Conservation (phyloP, 2,113 vertebrate genomes). For the Coryphaenoides rupestris region DNA sequence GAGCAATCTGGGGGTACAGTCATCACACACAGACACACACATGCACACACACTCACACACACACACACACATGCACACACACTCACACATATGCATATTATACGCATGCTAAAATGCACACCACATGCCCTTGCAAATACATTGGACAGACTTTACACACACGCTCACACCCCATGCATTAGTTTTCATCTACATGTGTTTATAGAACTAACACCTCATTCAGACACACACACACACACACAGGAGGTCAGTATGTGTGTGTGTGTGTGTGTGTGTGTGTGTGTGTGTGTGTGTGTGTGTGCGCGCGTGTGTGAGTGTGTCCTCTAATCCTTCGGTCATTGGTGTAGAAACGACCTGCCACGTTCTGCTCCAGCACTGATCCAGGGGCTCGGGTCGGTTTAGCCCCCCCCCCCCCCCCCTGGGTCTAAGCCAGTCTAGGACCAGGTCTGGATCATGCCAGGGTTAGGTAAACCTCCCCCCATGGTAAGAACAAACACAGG, state of each 20-base stretch:
- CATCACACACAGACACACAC: too few species aligned
- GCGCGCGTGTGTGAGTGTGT: slow-evolving; percentile 11
- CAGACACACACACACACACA: background rate
- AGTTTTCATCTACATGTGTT: too few species aligned
- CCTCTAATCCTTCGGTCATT: slow-evolving; percentile 15
- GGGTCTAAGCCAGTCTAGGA: slow-evolving; percentile 3
- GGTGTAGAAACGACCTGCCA: slow-evolving; percentile 17
- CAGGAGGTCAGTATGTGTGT: too few species aligned
- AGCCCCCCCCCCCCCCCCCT: background rate
- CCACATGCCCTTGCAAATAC: too few species aligned
- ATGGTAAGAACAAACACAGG: slow-evolving; percentile 6
- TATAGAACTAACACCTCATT: too few species aligned
- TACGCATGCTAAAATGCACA: too few species aligned
- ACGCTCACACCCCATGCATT: too few species aligned
- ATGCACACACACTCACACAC: too few species aligned
- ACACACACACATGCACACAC: background rate
- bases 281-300: too few species aligned
- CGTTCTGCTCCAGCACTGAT: slow-evolving; percentile 19
- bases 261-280: too few species aligned
- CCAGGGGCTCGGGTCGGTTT: slow-evolving; percentile 19
- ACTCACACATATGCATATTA: background rate
- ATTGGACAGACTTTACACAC: too few species aligned
- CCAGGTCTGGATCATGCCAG: slow-evolving; percentile 10
- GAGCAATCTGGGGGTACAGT: too few species aligned
- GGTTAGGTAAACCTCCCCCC: slow-evolving; percentile 18